Evolutionary conservation across 1,140 invertebrate species (phyloP), one percentile per base, ranked within the genome.

Genomic region (Calycopis cecrops): DNA sequence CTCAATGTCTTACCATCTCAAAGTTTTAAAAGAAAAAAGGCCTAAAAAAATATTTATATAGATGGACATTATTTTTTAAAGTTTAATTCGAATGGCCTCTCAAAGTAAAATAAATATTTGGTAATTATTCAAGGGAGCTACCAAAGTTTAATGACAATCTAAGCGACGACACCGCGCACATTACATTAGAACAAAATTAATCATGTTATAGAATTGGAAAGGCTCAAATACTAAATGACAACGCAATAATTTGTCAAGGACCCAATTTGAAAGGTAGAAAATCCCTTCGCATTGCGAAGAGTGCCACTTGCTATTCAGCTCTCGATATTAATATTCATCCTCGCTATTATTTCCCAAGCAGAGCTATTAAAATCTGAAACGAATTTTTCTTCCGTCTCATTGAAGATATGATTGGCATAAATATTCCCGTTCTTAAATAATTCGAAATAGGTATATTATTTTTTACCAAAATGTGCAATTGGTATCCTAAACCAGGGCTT

Each of bases 301-400:
- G 58, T 65, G 67, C 65, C n/a, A 65, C 35, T 2, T 52, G 37
- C 69, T 60, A 70, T 74, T 71, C 64, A 65, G 60, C 67, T 61
- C 54, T 59, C 57, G 60, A 63, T 73, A 76, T 79, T 76, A 79
- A 79, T 79, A 79, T 79, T 79, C 73, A 79, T 76, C 71, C 63
- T 63, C 53, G 58, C 65, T 68, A 76, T 79, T 79, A 79, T 76
- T 78, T 69, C 57, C 65, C 60, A 69, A 63, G 69, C 67, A 62
- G 63, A 62, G 67, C 73, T 68, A 76, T 79, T 74, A 53, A 53
- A 53, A 76, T 71, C 68, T 73, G 66, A 66, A 62, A 60, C 62
- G 62, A 64, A 67, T 67, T 66, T 71, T 76, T 65, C 62, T 54
- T 49, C 53, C 55, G 61, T 60, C 59, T 67, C 70, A 74, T 59